Evolutionary conservation across 2,797 vertebrate species (phyloP), one percentile per base, ranked within the genome.

Genomic region (Glossophaga mutica): DNA sequence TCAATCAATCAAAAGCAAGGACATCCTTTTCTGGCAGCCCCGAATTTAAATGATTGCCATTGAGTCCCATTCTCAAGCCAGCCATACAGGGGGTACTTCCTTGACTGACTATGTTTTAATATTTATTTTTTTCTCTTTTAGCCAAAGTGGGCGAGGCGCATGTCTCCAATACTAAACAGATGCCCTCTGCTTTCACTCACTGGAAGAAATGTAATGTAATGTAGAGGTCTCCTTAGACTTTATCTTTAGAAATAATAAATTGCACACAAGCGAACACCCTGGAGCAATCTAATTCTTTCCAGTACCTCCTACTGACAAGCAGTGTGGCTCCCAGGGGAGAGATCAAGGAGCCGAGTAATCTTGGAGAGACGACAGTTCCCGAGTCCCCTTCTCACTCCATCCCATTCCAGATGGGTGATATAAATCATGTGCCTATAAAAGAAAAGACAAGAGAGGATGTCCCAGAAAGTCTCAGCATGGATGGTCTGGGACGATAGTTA

Each of bases 231-330:
- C 82, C 37, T 26, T 68, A 88, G 89, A 78, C 74, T 78, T 95
- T 95, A 93, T 96, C 96, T 96, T 92, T 89, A 91, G 70, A 82
- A 82, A 91, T 96, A 92, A 97, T 94, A 77, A 96, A 95, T 50
- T 91, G 70, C 16, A 26, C 9, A 32, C 82, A 87, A 70, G 55
- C 65, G 90, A 93, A 96, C 39, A 74, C 86, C 77, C 90, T 87
- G 39, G 79, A 95, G 76, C 90, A 76, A 96, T 87, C 86, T 83
- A 74, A 86, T 93, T 94, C 94, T 95, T 91, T 95, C 86, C 90
- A 91, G 77, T 15, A 68, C 57, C 78, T 90, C 62, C 70, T 70
- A 96, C 44, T 87, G 91, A 91, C 78, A 91, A 62, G 73, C 94
- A 74, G 3, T n/a, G 42, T 74, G 83, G 42, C 78, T 94, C 91